phyloP scores from a whole-genome alignment of 2,888 invertebrate genomes.

The Lycophotia porphyrea region DNA sequence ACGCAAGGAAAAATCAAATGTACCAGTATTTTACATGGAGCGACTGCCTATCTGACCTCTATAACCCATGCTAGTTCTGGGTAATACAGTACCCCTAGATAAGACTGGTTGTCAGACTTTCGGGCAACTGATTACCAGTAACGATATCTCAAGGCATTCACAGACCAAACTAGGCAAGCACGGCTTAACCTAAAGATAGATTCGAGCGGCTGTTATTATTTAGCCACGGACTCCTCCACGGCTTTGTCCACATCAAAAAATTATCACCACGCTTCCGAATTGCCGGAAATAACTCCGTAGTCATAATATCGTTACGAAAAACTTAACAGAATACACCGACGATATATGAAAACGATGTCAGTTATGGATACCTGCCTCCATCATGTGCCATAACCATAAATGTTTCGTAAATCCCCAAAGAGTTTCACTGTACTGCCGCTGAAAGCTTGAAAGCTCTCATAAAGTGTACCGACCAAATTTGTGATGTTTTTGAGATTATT shows the following conservation, averaged over 20 bases:
- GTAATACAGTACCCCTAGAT: not conserved
- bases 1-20: not conserved
- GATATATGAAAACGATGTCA: slow-evolving; percentile 58
- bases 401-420: slow-evolving; percentile 57
- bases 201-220: not conserved
- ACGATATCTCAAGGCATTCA: too few relatives aligned
- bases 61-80: not conserved
- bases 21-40: not conserved
- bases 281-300: slow-evolving; percentile 46
- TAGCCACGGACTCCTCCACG: not conserved
- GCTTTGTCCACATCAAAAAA: not conserved
- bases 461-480: slow-evolving; percentile 25
- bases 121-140: not conserved
- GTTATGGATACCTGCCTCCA: slow-evolving; percentile 61
- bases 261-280: slow-evolving; percentile 33
- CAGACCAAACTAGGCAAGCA: not conserved
- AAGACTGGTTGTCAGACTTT: not conserved
- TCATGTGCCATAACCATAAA: slow-evolving; percentile 61
- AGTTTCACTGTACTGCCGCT: slow-evolving; percentile 51
- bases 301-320: slow-evolving; percentile 58
- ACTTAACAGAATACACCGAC: slow-evolving; percentile 48
- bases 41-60: not conserved
- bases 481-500: slow-evolving; percentile 15
- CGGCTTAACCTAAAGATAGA: not conserved
- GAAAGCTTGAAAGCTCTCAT: slow-evolving; percentile 47